phyloP scores from a whole-genome alignment of 2,113 vertebrate species.

The Baryphthengus martii region DNA sequence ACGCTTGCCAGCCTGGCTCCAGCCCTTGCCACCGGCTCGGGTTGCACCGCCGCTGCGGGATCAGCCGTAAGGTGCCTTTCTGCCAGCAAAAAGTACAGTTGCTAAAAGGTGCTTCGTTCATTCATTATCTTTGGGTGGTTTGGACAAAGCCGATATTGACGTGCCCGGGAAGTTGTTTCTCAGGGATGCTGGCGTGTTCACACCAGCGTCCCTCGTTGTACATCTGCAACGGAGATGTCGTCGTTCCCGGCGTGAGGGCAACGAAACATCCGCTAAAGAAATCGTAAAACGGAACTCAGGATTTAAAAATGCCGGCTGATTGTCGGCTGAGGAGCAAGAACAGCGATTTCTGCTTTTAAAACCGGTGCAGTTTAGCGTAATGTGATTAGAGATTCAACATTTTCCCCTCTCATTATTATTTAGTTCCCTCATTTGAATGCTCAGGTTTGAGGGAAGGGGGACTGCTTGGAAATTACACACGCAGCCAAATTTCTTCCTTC shows the following conservation, averaged over 20 bases:
- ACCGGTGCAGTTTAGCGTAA: not conserved
- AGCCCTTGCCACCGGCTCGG: not conserved
- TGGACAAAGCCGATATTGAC: not conserved
- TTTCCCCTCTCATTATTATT: slow-evolving; percentile 47
- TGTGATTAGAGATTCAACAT: slow-evolving; percentile 23
- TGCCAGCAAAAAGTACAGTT: not conserved
- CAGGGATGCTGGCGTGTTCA: not conserved
- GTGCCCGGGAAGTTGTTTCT: not conserved
- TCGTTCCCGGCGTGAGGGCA: not conserved
- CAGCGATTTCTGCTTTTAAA: not conserved
- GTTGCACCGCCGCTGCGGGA: not conserved
- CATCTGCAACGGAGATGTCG: not conserved
- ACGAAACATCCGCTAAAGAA: not conserved
- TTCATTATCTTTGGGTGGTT: not conserved
- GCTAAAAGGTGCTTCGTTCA: not conserved
- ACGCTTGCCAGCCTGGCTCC: not conserved
- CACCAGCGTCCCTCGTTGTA: not conserved
- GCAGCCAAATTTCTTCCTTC: slow-evolving; percentile 60
- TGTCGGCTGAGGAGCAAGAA: not conserved
- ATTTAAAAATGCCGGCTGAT: not conserved
- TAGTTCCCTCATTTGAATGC: slow-evolving; percentile 48
- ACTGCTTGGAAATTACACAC: slow-evolving; percentile 53
- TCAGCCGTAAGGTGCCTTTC: not conserved
- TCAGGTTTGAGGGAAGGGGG: slow-evolving; percentile 39
- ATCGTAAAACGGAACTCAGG: not conserved